phyloP scores from a whole-genome alignment of 2,797 vertebrate species.

The Ambastaia sidthimunki region DNA sequence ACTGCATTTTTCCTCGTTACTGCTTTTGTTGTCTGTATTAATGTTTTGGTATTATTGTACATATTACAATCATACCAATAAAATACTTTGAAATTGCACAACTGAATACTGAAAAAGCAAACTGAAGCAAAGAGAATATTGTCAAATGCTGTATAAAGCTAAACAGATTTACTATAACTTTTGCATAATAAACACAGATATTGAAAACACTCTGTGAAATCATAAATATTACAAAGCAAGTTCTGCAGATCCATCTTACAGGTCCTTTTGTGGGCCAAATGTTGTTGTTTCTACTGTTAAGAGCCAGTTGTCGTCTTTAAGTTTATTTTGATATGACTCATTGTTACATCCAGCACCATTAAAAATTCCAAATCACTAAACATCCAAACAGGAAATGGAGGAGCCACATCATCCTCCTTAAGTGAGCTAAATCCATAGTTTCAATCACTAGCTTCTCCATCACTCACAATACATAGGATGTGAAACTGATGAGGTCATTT shows the following conservation, averaged over 20 bases:
- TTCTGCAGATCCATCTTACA: background rate
- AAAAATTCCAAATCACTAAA: conserved; percentile 24
- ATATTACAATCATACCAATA: background rate
- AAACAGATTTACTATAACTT: background rate
- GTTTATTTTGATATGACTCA: conserved; percentile 32
- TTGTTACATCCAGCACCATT: conserved; percentile 31
- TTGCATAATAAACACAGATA: background rate
- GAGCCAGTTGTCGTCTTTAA: background rate
- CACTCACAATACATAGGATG: conserved; percentile 58
- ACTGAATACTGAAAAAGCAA: background rate
- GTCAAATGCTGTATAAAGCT: background rate
- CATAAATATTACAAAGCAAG: background rate
- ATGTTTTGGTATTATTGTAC: background rate
- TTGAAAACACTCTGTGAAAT: background rate
- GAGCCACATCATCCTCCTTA: conserved; percentile 25
- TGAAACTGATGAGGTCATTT: conserved; percentile 59
- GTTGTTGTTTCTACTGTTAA: background rate
- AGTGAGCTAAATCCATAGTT: conserved; percentile 36
- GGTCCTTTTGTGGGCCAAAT: background rate
- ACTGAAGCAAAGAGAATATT: background rate
- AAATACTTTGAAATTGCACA: background rate
- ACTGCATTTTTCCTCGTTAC: background rate
- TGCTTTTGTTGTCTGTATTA: background rate
- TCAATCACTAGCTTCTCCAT: conserved; percentile 45
- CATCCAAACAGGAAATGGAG: conserved; percentile 34